Percentiles rank a stretch among this genome's conserved stretches.
Conservation (phyloP, 2,888 invertebrate genomes). For the Beris chalybata region DNA sequence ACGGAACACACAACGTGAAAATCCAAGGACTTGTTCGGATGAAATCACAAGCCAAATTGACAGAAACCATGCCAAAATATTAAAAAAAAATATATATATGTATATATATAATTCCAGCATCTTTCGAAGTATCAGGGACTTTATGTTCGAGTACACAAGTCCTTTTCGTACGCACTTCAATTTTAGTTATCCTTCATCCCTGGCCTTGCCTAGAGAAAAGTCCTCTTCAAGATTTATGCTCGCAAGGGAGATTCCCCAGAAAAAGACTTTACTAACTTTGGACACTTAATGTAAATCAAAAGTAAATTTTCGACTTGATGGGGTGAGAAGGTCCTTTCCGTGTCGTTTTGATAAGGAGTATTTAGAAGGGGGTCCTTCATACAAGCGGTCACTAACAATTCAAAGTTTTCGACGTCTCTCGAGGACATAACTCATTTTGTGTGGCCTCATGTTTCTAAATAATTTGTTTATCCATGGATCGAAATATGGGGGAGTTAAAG, state of each 20-base stretch:
- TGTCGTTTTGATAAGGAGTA: slow-evolving; percentile 11
- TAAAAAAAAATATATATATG: too few species aligned
- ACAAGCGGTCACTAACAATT: slow-evolving; percentile 15
- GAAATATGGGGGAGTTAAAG: background rate
- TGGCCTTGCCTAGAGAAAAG: too few species aligned
- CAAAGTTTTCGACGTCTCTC: slow-evolving; percentile 15
- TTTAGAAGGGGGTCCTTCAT: slow-evolving; percentile 10
- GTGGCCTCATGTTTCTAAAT: slow-evolving; percentile 19
- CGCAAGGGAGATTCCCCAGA: background rate
- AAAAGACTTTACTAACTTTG: slow-evolving; percentile 1
- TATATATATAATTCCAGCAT: too few species aligned
- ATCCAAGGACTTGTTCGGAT: too few species aligned
- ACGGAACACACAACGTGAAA: background rate
- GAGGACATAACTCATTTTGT: slow-evolving; percentile 24
- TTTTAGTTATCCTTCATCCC: too few species aligned
- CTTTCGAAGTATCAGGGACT: too few species aligned
- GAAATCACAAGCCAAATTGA: too few species aligned
- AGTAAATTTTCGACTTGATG: slow-evolving; percentile 6
- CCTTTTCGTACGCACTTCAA: too few species aligned
- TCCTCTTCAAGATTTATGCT: slow-evolving; percentile 10
- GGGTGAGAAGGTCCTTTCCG: slow-evolving; percentile 4
- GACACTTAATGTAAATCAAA: slow-evolving; percentile 21
- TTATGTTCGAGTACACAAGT: too few species aligned
- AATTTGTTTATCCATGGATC: slow-evolving; percentile 17
- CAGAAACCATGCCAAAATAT: too few species aligned